Conservation (phyloP, 1,140 invertebrate genomes). For the Trichoplusia ni region DNA sequence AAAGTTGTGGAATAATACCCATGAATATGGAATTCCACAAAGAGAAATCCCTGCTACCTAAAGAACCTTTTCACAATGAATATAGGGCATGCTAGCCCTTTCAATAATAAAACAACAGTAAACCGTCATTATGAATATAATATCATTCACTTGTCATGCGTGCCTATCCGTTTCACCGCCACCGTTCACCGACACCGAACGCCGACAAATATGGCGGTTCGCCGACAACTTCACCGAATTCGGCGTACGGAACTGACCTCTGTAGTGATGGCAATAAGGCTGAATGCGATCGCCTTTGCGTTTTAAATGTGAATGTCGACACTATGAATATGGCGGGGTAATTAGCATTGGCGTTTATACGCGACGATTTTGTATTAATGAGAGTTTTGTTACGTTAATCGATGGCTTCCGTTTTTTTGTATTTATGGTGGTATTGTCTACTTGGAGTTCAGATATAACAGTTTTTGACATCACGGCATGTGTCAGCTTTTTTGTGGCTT, state of each 20-base stretch:
- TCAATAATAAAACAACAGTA: background rate
- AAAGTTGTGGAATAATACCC: too few species aligned
- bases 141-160: slow-evolving; percentile 15
- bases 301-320: slow-evolving; percentile 35
- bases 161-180: slow-evolving; percentile 20
- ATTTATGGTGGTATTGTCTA: background rate
- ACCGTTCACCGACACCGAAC: slow-evolving; percentile 34
- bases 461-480: too few species aligned
- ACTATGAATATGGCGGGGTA: slow-evolving; percentile 16
- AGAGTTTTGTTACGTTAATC: background rate
- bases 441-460: too few species aligned
- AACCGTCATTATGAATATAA: background rate
- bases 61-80: too few species aligned
- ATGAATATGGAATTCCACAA: too few species aligned
- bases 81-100: background rate
- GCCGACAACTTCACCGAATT: slow-evolving; percentile 27
- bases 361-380: slow-evolving; percentile 14
- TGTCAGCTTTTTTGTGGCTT: background rate
- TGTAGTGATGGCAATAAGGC: slow-evolving; percentile 32
- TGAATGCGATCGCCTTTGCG: background rate
- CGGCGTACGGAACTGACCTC: slow-evolving; percentile 15
- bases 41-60: too few species aligned
- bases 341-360: slow-evolving; percentile 26
- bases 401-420: background rate
- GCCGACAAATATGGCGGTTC: slow-evolving; percentile 30